Conservation (phyloP, 2,797 vertebrate genomes). For the Brachyalestes nurse region DNA sequence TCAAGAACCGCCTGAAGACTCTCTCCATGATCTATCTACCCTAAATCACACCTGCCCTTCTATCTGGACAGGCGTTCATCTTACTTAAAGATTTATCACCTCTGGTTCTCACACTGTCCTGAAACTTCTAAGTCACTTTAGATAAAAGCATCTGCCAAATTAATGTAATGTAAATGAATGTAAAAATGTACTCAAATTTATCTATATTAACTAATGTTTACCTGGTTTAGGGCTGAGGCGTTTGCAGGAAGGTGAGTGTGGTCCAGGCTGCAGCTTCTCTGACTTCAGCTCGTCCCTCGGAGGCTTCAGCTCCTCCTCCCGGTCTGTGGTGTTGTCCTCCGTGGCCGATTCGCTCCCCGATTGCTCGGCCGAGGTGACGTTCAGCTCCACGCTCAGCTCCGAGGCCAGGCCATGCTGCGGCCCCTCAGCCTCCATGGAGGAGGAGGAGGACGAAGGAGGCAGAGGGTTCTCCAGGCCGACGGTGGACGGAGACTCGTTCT, state of each 20-base stretch:
- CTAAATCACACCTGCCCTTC: too few species aligned
- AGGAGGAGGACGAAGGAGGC: constrained; percentile 64
- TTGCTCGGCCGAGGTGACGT: constrained; percentile 91
- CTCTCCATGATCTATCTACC: too few species aligned
- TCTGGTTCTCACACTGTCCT: too few species aligned
- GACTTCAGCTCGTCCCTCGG: constrained; percentile 83
- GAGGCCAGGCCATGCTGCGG: constrained; percentile 73
- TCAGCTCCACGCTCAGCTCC: constrained; percentile 85
- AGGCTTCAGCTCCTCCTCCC: constrained; percentile 86
- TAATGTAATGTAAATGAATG: too few species aligned
- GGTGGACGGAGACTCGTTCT: constrained; percentile 69
- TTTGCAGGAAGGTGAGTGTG: constrained; percentile 83
- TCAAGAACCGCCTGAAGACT: too few species aligned
- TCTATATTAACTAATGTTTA: constrained; percentile 53
- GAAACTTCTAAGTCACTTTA: too few species aligned
- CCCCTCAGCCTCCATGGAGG: constrained; percentile 75
- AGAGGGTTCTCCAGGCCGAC: constrained; percentile 79
- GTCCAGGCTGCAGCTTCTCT: constrained; percentile 83
- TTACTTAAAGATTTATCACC: too few species aligned
- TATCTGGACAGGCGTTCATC: too few species aligned
- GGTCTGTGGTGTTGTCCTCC: constrained; percentile 87
- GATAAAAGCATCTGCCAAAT: too few species aligned
- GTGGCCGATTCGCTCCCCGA: constrained; percentile 91
- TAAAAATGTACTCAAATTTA: too few species aligned
- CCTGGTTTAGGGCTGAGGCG: constrained; percentile 93